phyloP scores from a whole-genome alignment of 2,888 invertebrate genomes.

The Drosophila nr. perissopoda region DNA sequence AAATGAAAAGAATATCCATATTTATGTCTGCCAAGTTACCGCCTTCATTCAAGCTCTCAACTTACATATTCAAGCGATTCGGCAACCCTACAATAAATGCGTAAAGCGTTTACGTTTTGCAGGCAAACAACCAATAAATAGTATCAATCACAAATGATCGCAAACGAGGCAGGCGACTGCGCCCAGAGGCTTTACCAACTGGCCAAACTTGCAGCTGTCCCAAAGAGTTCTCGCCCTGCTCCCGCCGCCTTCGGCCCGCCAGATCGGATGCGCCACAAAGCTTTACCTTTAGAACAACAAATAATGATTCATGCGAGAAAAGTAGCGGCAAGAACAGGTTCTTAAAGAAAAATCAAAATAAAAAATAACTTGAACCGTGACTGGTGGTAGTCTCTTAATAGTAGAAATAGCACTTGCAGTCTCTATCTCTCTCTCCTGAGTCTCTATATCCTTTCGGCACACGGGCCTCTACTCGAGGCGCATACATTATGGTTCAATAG shows the following conservation, averaged over 20 bases:
- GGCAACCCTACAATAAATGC: constrained; percentile 67
- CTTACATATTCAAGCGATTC: not conserved
- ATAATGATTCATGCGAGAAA: constrained; percentile 80
- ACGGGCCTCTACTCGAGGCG: constrained; percentile 35
- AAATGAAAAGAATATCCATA: not conserved
- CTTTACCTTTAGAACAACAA: constrained; percentile 63
- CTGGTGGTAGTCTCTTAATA: constrained; percentile 32
- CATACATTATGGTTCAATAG: constrained; percentile 82
- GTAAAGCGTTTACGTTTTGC: constrained; percentile 47
- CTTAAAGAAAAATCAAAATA: constrained; percentile 21
- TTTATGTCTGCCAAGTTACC: not conserved
- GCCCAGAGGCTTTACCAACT: constrained; percentile 66
- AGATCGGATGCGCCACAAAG: constrained; percentile 19
- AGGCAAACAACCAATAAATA: constrained; percentile 73
- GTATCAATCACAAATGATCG: constrained; percentile 78
- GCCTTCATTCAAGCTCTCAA: constrained; percentile 2
- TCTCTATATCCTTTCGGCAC: constrained; percentile 72
- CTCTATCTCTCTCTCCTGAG: constrained; percentile 22
- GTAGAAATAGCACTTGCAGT: constrained; percentile 29
- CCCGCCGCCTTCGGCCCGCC: not conserved
- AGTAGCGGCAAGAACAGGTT: constrained; percentile 77
- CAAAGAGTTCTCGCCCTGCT: constrained; percentile 28
- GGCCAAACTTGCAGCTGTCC: constrained; percentile 75
- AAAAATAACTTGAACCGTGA: constrained; percentile 48
- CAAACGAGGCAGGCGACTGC: constrained; percentile 71